phyloP scores from a whole-genome alignment of 2,888 invertebrate genomes.

The Epsilonema sp. region DNA sequence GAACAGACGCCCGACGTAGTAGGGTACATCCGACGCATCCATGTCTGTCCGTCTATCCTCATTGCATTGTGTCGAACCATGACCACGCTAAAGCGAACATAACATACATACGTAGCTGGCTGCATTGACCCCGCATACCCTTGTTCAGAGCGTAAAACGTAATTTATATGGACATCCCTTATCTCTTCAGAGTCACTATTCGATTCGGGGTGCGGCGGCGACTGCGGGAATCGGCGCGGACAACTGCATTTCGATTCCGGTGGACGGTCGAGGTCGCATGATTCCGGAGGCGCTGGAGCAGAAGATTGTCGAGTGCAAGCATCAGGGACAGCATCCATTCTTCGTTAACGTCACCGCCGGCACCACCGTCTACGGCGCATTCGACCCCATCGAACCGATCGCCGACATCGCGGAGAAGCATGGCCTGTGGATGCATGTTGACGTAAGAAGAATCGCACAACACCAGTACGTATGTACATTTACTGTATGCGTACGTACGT shows the following conservation, averaged over 20 bases:
- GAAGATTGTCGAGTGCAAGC: constrained; percentile 58
- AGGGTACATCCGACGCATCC: too few relatives aligned
- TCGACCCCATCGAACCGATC: constrained; percentile 71
- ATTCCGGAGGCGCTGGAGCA: constrained; percentile 68
- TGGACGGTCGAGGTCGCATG: constrained; percentile 57
- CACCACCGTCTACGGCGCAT: constrained; percentile 85
- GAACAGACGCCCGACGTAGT: too few relatives aligned
- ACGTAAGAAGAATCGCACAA: too few relatives aligned
- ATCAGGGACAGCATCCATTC: constrained; percentile 66
- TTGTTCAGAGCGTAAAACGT: too few relatives aligned
- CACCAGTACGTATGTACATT: too few relatives aligned
- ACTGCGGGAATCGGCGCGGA: constrained; percentile 82
- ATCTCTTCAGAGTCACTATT: constrained; percentile 82
- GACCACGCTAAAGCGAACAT: too few relatives aligned
- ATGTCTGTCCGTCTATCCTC: too few relatives aligned
- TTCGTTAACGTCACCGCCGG: constrained; percentile 82
- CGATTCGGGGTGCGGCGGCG: constrained; percentile 78
- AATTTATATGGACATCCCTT: too few relatives aligned
- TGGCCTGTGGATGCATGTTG: constrained; percentile 82
- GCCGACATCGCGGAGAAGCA: constrained; percentile 84
- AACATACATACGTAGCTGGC: too few relatives aligned
- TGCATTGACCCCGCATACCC: too few relatives aligned
- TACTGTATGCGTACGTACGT: too few relatives aligned
- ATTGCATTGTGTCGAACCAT: too few relatives aligned
- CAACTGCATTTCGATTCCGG: constrained; percentile 71